phyloP scores from a whole-genome alignment of 2,797 vertebrate species.

The Silurus aristotelis region DNA sequence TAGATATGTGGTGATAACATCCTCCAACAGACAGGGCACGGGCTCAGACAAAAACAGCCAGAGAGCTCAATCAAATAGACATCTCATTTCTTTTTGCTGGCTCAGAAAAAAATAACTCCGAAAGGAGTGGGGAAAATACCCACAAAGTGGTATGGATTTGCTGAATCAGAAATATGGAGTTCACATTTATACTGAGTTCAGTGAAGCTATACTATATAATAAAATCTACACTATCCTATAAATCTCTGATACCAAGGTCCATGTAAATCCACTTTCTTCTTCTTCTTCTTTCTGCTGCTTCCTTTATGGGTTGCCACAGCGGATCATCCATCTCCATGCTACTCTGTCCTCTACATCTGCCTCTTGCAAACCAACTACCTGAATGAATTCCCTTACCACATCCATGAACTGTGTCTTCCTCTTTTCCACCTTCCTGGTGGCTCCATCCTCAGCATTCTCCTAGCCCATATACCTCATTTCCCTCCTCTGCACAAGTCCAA shows the following conservation, averaged over 20 bases:
- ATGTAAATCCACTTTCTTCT: slow-evolving; percentile 21
- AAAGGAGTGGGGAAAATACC: not conserved
- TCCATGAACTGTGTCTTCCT: too few relatives aligned
- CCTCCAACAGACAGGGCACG: slow-evolving; percentile 45
- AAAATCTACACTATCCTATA: slow-evolving; percentile 8
- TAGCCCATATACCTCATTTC: too few relatives aligned
- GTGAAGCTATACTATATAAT: not conserved
- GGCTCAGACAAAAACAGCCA: not conserved
- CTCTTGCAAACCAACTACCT: too few relatives aligned
- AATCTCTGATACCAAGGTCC: slow-evolving; percentile 22
- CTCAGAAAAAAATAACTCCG: not conserved
- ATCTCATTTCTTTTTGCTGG: slow-evolving; percentile 9
- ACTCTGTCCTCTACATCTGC: too few relatives aligned
- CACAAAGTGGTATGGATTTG: not conserved
- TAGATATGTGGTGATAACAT: slow-evolving; percentile 59
- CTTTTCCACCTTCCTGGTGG: too few relatives aligned
- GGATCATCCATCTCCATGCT: too few relatives aligned
- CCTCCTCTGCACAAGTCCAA: too few relatives aligned
- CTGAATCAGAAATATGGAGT: not conserved
- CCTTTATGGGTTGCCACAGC: too few relatives aligned
- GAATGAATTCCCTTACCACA: too few relatives aligned
- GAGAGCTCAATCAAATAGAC: slow-evolving; percentile 40
- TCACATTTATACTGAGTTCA: not conserved
- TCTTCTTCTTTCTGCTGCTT: too few relatives aligned
- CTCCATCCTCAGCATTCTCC: too few relatives aligned